Evolutionary conservation across 2,888 invertebrate genomes (phyloP).

Genomic region (Apotomis capreana): DNA sequence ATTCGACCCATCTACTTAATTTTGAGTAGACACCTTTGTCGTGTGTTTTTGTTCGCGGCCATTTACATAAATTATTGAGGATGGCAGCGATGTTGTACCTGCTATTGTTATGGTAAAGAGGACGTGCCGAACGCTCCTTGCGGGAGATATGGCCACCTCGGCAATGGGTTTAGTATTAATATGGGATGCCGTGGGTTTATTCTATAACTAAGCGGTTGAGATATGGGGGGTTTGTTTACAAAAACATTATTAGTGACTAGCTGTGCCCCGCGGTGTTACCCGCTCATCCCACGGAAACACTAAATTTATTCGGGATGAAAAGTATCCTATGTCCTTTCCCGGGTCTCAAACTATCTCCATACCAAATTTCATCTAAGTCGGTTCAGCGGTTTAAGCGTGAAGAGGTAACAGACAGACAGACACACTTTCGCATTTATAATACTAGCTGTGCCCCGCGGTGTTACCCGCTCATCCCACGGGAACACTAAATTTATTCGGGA

Average conservation of each 20-base stretch:
- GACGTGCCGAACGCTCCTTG: slow-evolving; percentile 72
- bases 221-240: neutral
- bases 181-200: slow-evolving; percentile 44
- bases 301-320: too few relatives aligned
- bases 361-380: too few relatives aligned
- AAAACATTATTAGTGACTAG: neutral
- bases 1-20: slow-evolving; percentile 80
- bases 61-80: slow-evolving; percentile 82
- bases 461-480: too few relatives aligned
- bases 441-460: too few relatives aligned
- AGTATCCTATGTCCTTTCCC: too few relatives aligned
- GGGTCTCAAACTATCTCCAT: too few relatives aligned
- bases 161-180: slow-evolving; percentile 46
- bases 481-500: too few relatives aligned
- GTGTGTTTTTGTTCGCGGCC: slow-evolving; percentile 78
- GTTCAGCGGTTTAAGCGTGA: too few relatives aligned
- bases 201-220: slow-evolving; percentile 32
- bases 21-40: slow-evolving; percentile 82
- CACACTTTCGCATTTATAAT: too few relatives aligned
- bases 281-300: too few relatives aligned
- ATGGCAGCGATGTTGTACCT: slow-evolving; percentile 67
- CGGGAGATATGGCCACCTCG: slow-evolving; percentile 68
- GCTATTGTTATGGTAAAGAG: slow-evolving; percentile 79
- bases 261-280: too few relatives aligned
- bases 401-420: too few relatives aligned